Evolutionary conservation across 2,888 invertebrate species (phyloP).

Genomic region (Sericinus montela): DNA sequence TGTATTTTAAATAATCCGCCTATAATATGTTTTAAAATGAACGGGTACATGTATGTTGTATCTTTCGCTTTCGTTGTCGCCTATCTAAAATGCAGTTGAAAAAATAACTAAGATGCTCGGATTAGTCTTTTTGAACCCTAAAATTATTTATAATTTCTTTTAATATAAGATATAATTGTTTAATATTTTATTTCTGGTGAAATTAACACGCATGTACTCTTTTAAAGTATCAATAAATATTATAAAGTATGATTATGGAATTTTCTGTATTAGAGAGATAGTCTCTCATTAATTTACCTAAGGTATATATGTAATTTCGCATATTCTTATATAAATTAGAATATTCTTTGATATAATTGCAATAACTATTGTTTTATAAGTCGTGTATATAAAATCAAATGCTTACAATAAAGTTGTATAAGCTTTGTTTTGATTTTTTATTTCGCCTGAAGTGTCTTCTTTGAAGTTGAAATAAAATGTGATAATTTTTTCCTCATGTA

Average conservation of each 20-base stretch:
- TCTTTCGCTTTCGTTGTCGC: too few relatives aligned
- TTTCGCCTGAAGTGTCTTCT: conserved; percentile 16
- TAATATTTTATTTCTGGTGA: background rate
- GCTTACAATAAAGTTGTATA: conserved; percentile 56
- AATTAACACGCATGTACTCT: background rate
- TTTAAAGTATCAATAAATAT: background rate
- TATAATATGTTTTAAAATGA: too few relatives aligned
- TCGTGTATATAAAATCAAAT: conserved; percentile 71
- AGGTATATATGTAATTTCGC: conserved; percentile 6
- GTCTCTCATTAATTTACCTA: background rate
- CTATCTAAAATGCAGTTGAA: too few relatives aligned
- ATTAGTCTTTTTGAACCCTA: too few relatives aligned
- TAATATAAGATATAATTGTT: background rate
- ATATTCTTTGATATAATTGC: conserved; percentile 15
- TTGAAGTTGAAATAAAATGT: too few relatives aligned
- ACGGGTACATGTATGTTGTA: too few relatives aligned
- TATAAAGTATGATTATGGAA: background rate
- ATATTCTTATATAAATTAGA: conserved; percentile 1
- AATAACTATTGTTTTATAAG: conserved; percentile 21
- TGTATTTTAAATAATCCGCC: too few relatives aligned
- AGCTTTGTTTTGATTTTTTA: conserved; percentile 28
- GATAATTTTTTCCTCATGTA: too few relatives aligned
- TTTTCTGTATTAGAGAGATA: conserved; percentile 1
- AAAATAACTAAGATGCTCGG: too few relatives aligned
- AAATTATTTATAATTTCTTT: too few relatives aligned